Evolutionary conservation across 2,888 invertebrate species (phyloP), one percentile per base, ranked within the genome.

Genomic region (Tipula confusa): DNA sequence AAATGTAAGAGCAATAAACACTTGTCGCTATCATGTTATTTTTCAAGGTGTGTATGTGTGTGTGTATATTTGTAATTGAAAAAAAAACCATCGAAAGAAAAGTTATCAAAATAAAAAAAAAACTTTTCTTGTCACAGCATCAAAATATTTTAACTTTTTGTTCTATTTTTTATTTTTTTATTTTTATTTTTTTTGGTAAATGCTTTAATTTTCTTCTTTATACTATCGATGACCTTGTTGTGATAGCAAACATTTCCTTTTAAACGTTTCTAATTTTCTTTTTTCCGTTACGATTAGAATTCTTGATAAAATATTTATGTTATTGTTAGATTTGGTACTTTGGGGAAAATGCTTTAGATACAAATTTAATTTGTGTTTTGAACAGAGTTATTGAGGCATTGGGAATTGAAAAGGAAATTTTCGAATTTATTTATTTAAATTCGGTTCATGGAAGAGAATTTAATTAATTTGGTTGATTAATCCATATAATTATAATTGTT

Each of bases 51-150:
- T n/a, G n/a, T n/a, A n/a, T n/a, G n/a, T n/a, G 15, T 43, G 64
- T 64, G 64, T 64, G 64, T n/a, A 5, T 43, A 24, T 64, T 18
- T 64, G 64, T 64, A 9, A 64, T 64, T 64, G 24, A 64, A 64
- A 64, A 64, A 33, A 13, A 24, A 64, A 64, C 24, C 64, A 24
- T 24, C 64, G n/a, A n/a, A 24, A 64, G 64, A 64, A 64, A 64
- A 64, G 64, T 64, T 64, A 64, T 64, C 64, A 24, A n/a, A n/a
- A n/a, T 48, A 64, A 64, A 43, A 64, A 43, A 43, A 43, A 64
- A 64, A 64, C 13, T 64, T 64, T 64, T 64, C 18, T 64, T 64
- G 64, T 64, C 24, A 64, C n/a, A 64, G 64, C 11, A 64, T 24
- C 7, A 43, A 43, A 1, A 15, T 15, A 43, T n/a, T n/a, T n/a